phyloP scores from a whole-genome alignment of 2,797 vertebrate species.

The Esox lucius region DNA sequence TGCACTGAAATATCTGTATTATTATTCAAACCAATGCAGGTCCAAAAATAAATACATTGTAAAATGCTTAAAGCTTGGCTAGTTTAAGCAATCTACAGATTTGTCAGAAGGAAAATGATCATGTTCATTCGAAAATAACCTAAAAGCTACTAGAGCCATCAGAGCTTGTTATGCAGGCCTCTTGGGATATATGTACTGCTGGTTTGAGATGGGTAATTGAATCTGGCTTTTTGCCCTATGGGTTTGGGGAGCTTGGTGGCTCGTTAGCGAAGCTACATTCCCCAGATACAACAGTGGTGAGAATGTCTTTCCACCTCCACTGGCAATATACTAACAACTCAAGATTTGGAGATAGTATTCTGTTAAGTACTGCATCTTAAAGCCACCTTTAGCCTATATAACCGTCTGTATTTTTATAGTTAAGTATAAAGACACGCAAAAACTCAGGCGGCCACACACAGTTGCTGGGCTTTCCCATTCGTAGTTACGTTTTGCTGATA shows the following conservation, averaged over 20 bases:
- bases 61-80: not conserved
- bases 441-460: too few species aligned
- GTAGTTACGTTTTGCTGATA: too few species aligned
- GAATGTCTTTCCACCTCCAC: not conserved
- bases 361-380: too few species aligned
- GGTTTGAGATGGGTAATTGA: constrained; percentile 14
- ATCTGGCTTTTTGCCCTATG: constrained; percentile 9
- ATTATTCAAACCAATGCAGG: not conserved
- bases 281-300: constrained; percentile 6
- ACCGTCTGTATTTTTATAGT: too few species aligned
- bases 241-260: constrained; percentile 9
- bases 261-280: not conserved
- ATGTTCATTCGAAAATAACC: not conserved
- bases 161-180: constrained; percentile 3
- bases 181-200: not conserved
- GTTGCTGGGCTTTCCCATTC: too few species aligned
- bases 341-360: too few species aligned
- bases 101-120: not conserved
- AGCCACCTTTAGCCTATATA: too few species aligned
- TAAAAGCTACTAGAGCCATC: constrained; percentile 2
- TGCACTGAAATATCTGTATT: not conserved
- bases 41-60: not conserved
- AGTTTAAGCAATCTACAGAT: not conserved
- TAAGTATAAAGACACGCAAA: too few species aligned
- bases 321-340: not conserved